Evolutionary conservation across 2,888 invertebrate species (phyloP).

Genomic region (Oconnorella tubifera): DNA sequence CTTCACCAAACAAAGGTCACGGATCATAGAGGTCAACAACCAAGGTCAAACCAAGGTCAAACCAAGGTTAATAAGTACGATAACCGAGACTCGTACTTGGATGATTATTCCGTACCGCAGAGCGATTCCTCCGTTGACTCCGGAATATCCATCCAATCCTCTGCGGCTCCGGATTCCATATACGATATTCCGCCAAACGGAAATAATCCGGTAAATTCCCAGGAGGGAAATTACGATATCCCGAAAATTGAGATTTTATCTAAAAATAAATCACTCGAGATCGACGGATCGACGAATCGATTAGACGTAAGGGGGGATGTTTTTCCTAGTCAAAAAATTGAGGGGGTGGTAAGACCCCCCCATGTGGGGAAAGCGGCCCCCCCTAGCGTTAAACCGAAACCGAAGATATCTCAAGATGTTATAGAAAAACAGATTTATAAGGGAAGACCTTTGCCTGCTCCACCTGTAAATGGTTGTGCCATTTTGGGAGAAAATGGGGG

Average conservation of each 20-base stretch:
- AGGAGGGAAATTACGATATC: not conserved
- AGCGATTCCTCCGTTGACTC: constrained; percentile 15
- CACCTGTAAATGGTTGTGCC: not conserved
- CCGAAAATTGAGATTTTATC: not conserved
- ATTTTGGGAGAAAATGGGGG: not conserved
- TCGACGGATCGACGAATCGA: too few relatives aligned
- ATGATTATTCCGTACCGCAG: constrained; percentile 25
- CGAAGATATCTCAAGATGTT: too few relatives aligned
- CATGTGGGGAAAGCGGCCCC: not conserved
- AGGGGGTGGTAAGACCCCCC: not conserved
- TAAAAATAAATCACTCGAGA: too few relatives aligned
- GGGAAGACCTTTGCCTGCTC: not conserved
- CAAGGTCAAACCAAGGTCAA: not conserved
- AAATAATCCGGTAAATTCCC: not conserved
- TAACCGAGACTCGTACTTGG: constrained; percentile 24
- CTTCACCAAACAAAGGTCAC: not conserved
- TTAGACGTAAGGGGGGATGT: not conserved
- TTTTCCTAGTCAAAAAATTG: not conserved
- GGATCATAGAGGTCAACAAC: not conserved
- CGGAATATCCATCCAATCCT: constrained; percentile 9
- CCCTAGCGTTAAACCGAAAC: not conserved
- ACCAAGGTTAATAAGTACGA: not conserved
- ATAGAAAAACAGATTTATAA: too few relatives aligned
- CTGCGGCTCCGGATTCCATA: not conserved
- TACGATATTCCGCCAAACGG: not conserved